These are phyloP conservation scores for Chalcosyrphus nemorum DNA, from an alignment of 2,888 invertebrate genomes.

Conservation along the genomic window DNA sequence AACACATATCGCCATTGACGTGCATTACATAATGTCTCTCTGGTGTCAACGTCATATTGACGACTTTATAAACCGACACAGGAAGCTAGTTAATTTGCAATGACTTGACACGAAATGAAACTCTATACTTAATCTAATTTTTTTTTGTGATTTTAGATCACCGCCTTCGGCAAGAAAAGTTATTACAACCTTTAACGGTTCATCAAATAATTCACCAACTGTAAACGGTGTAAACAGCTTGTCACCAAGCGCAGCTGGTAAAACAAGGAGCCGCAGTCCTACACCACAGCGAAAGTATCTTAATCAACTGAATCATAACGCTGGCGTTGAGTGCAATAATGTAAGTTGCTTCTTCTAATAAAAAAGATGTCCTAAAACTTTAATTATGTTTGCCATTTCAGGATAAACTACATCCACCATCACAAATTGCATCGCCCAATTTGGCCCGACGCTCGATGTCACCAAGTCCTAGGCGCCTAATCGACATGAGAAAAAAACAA, in stretches of 20 bases:
- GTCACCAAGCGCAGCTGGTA: constrained; percentile 76
- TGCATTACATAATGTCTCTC: constrained; percentile 74
- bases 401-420: constrained; percentile 60
- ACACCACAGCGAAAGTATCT: constrained; percentile 83
- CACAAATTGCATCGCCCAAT: constrained; percentile 76
- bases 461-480: constrained; percentile 80
- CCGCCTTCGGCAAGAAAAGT: constrained; percentile 80
- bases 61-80: constrained; percentile 27
- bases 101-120: constrained; percentile 46
- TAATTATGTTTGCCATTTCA: not conserved
- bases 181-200: constrained; percentile 76
- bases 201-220: constrained; percentile 65
- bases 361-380: not conserved
- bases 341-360: constrained; percentile 9
- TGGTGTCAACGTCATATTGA: constrained; percentile 42
- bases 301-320: constrained; percentile 76
- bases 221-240: constrained; percentile 73
- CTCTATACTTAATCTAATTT: constrained; percentile 14
- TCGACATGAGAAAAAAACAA: constrained; percentile 81
- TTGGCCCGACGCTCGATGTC: constrained; percentile 81
- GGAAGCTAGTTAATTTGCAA: constrained; percentile 37
- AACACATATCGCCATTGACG: constrained; percentile 55
- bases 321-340: constrained; percentile 33
- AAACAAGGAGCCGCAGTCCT: constrained; percentile 83
- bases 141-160: constrained; percentile 77